Base-by-base conservation (phyloP, 2,888 invertebrate species). In the Poecilus cupreus region DNA sequence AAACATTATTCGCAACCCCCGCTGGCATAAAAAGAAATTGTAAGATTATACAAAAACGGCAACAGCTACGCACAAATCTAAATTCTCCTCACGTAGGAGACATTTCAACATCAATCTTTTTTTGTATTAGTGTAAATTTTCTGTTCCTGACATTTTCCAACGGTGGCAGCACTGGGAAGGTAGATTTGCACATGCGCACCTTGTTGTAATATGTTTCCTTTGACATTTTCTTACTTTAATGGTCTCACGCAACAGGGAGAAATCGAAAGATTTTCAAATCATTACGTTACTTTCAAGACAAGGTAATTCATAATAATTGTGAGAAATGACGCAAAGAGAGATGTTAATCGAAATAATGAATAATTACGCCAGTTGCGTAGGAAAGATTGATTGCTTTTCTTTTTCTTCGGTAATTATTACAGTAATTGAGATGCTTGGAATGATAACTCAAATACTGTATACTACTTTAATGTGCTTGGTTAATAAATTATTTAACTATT, bases 31-130 rank as follows among this genome's bases (percentile, higher is more conserved):
- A 18, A 18, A 1, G 18, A 10, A 51, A 16, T 13, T 51, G 20
- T 20, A 18, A 18, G 8, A 51, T 18, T 51, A 32, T 32, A 32
- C 32, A 32, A 32, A 32, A 32, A 32, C 2, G 32, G 32, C 4
- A 32, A 32, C 5, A 32, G 32, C 2, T 32, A 32, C 32, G 32
- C 32, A 32, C 32, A 32, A 32, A 32, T 60, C 24, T 26, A 24
- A 5, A 60, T 60, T 60, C 26, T 26, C 32, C 5, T 60, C 60
- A 60, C 60, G 60, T 60, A 60, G 26, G 5, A 24, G 26, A 13
- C 60, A 60, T 60, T 60, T 32, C 60, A 60, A 26, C 60, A 60
- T 60, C 26, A 60, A 60, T 60, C 60, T 60, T 60, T 60, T 57
- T 60, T 60, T 60, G 24, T 26, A 26, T 60, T 13, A 60, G 18